Conservation (phyloP, 2,113 vertebrate genomes). For the Probosciger aterrimus region DNA sequence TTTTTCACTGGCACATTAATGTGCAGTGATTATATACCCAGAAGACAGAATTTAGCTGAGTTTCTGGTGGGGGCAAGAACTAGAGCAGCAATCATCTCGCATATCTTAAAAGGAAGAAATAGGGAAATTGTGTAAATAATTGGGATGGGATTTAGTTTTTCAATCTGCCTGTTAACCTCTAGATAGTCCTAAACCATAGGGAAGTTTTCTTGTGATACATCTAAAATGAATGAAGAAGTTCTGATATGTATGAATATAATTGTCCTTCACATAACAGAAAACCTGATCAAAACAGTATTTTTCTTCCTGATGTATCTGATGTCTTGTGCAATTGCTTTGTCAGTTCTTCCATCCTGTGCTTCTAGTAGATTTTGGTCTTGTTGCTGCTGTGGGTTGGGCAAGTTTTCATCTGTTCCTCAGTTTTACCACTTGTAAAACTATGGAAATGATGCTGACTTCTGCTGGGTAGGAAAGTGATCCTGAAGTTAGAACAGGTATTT, state of each 20-base stretch:
- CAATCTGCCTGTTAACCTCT: background rate
- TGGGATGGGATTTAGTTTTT: background rate
- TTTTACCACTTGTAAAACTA: background rate
- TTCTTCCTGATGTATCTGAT: background rate
- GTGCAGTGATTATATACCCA: background rate
- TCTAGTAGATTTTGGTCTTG: background rate
- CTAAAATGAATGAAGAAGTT: background rate
- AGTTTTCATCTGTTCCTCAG: background rate
- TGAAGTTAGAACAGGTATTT: background rate
- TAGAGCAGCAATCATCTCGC: background rate
- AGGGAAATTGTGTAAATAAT: background rate
- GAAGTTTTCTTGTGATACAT: background rate
- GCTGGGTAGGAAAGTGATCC: background rate
- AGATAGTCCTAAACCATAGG: background rate
- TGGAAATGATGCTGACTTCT: background rate
- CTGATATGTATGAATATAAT: background rate
- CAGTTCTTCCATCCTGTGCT: background rate
- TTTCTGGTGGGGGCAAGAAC: background rate
- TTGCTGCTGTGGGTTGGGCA: background rate
- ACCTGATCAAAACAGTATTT: background rate
- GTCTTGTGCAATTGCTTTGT: background rate
- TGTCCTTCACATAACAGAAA: background rate
- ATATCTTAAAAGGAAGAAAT: background rate
- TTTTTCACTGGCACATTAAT: background rate
- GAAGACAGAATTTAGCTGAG: background rate